Evolutionary conservation across 2,113 vertebrate genomes (phyloP).

Genomic region (Calidris pygmaea): DNA sequence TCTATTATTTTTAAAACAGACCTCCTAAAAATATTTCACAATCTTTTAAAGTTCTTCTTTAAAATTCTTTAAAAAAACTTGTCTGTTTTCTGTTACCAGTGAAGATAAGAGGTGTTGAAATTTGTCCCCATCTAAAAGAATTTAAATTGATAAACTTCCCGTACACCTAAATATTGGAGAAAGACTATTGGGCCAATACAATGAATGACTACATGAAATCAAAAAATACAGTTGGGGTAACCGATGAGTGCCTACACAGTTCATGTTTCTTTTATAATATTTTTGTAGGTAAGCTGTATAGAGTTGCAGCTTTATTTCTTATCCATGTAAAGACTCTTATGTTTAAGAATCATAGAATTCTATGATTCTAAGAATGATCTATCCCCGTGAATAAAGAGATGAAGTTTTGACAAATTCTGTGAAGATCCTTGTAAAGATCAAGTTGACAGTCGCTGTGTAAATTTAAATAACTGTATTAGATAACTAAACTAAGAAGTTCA

Average conservation of each 20-base stretch:
- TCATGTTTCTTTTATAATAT: neutral
- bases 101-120: neutral
- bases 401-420: neutral
- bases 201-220: neutral
- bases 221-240: neutral
- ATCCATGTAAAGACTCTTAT: neutral
- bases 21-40: neutral
- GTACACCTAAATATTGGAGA: neutral
- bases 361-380: neutral
- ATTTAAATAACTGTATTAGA: neutral
- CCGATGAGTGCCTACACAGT: neutral
- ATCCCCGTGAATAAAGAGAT: neutral
- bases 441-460: neutral
- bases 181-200: neutral
- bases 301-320: neutral
- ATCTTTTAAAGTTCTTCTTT: neutral
- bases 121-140: neutral
- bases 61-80: neutral
- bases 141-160: neutral
- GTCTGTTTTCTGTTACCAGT: neutral
- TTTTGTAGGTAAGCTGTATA: neutral
- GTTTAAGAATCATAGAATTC: neutral
- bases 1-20: neutral
- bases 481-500: neutral
- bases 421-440: neutral